Conservation (phyloP, 2,113 vertebrate species). For the Empidonax alnorum region DNA sequence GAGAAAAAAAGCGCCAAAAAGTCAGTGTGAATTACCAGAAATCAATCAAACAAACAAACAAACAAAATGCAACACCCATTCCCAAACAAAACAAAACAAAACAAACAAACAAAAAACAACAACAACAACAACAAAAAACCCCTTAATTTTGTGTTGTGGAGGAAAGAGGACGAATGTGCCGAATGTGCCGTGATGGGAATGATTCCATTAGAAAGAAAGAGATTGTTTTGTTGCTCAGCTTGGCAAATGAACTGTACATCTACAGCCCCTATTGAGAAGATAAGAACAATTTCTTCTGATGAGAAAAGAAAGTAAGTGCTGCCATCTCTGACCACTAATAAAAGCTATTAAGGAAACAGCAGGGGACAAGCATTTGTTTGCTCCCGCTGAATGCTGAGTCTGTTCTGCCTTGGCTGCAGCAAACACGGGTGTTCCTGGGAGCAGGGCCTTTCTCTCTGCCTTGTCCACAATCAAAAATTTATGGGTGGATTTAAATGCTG, state of each 20-base stretch:
- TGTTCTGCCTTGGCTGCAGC: background rate
- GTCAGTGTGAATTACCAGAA: background rate
- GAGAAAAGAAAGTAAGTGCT: conserved; percentile 4
- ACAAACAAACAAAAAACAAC: too few relatives aligned
- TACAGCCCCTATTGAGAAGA: background rate
- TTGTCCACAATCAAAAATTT: background rate
- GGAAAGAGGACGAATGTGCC: background rate
- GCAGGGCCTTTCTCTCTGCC: background rate
- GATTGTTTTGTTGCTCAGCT: background rate
- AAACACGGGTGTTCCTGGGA: background rate
- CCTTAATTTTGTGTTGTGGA: background rate
- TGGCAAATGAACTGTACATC: background rate
- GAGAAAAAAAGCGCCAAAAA: background rate
- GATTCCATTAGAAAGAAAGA: background rate
- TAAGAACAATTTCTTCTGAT: conserved; percentile 40
- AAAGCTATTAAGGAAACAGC: conserved; percentile 21
- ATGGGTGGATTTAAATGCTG: background rate
- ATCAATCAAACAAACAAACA: background rate
- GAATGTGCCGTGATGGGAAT: background rate
- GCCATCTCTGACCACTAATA: conserved; percentile 42
- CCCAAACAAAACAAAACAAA: too few relatives aligned
- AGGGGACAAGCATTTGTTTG: conserved; percentile 20
- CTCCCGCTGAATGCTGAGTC: background rate
- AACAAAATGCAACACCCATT: background rate
- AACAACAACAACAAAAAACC: background rate